A percentile compares a stretch with the other conserved stretches of the same genome.
Conservation (phyloP, 1,140 invertebrate species). For the Heliconius eleuchia region DNA sequence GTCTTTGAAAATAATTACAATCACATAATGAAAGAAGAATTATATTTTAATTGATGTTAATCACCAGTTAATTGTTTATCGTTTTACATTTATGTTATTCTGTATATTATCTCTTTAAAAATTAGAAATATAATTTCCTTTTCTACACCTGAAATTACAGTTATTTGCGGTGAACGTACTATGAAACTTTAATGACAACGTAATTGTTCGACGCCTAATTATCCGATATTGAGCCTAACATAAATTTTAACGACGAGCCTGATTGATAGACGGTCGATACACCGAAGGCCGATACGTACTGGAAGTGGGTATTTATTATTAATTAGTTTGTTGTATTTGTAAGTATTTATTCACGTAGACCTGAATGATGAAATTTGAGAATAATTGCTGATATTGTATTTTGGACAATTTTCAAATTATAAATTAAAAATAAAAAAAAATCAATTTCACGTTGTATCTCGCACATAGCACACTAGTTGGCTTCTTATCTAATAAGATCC, state of each 20-base stretch:
- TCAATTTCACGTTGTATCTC: too few species aligned
- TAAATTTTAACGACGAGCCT: constrained; percentile 19
- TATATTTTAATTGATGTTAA: too few species aligned
- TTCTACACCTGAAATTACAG: neutral
- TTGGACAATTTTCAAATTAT: too few species aligned
- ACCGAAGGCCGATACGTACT: neutral
- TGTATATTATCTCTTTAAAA: neutral
- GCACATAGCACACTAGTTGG: too few species aligned
- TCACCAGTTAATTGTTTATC: too few species aligned
- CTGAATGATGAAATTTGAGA: neutral
- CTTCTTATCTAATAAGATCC: too few species aligned
- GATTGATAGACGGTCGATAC: constrained; percentile 23
- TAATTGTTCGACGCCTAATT: constrained; percentile 20
- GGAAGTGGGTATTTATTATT: neutral
- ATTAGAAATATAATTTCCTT: neutral
- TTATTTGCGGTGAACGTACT: constrained; percentile 13
- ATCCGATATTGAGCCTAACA: constrained; percentile 18
- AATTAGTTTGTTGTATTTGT: neutral
- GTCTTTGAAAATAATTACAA: too few species aligned
- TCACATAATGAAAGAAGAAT: too few species aligned
- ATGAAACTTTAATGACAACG: constrained; percentile 16
- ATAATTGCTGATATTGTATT: neutral
- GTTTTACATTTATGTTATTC: neutral
- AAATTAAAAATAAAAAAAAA: too few species aligned
- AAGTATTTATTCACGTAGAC: neutral